These are phyloP conservation scores for Dendroctonus valens DNA, from an alignment of 1,140 invertebrate genomes.

Conservation along the genomic window DNA sequence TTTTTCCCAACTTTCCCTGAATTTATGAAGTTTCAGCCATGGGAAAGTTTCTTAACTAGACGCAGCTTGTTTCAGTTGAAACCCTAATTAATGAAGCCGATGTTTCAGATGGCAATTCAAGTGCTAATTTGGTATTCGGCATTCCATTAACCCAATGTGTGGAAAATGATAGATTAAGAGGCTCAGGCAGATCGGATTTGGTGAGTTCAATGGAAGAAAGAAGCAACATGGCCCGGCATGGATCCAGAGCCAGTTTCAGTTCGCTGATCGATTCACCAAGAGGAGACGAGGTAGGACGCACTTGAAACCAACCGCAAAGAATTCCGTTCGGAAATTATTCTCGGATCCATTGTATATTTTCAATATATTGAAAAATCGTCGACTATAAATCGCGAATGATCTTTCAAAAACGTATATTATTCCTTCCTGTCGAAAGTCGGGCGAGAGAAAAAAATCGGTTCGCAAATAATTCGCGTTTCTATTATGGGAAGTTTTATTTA, in stretches of 20 bases:
- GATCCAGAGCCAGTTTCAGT: constrained; percentile 68
- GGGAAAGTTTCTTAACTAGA: no score
- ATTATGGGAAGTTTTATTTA: constrained; percentile 28
- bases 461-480: constrained; percentile 24
- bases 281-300: constrained; percentile 60
- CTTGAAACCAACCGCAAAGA: not conserved
- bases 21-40: no score
- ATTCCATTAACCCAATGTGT: constrained; percentile 78
- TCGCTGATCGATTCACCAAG: constrained; percentile 63
- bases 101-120: constrained; percentile 45
- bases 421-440: not conserved
- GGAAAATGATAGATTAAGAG: constrained; percentile 66
- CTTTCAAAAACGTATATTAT: not conserved
- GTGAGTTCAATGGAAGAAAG: constrained; percentile 39
- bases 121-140: constrained; percentile 73
- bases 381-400: no score
- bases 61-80: no score
- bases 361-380: no score
- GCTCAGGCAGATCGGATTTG: constrained; percentile 44
- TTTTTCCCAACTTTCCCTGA: no score
- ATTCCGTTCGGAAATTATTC: constrained; percentile 20
- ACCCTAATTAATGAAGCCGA: no score
- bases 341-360: constrained; percentile 12
- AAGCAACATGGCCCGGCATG: constrained; percentile 55
- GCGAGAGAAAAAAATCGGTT: not conserved